Conservation (phyloP, 2,888 invertebrate genomes). For the Drosophila prostipennis region DNA sequence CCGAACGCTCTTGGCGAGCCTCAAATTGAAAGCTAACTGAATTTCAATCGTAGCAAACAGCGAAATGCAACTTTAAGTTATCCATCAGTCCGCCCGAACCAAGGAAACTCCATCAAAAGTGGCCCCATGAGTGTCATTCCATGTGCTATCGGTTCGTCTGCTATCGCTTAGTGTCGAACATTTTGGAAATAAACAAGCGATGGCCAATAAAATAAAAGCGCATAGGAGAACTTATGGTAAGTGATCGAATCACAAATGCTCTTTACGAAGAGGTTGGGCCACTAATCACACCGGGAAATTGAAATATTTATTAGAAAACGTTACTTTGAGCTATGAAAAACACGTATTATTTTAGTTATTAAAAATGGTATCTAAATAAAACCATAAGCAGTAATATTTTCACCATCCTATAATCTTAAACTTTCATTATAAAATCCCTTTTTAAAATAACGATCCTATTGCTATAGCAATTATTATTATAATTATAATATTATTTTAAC, state of each 20-base stretch:
- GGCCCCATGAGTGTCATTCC: constrained; percentile 43
- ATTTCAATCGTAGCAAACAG: constrained; percentile 20
- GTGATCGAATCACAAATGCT: constrained; percentile 21
- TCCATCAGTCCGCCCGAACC: constrained; percentile 20
- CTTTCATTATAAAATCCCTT: not conserved
- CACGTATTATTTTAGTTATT: no score
- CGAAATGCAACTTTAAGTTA: constrained; percentile 6
- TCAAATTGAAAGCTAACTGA: constrained; percentile 33
- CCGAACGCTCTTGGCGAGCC: constrained; percentile 21
- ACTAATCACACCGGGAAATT: no score
- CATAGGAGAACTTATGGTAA: not conserved
- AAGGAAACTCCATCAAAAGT: constrained; percentile 59
- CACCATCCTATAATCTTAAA: no score
- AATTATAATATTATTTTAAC: not conserved
- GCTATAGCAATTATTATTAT: no score
- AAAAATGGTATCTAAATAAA: no score
- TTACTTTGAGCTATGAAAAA: no score
- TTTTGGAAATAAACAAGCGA: constrained; percentile 40
- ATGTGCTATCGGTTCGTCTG: constrained; percentile 5
- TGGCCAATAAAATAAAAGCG: not conserved
- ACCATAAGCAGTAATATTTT: no score
- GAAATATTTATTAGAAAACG: no score
- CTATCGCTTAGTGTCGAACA: constrained; percentile 41
- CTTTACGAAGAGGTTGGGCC: constrained; percentile 3
- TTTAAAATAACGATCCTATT: no score